Evolutionary conservation across 2,888 invertebrate genomes (phyloP), one percentile per base, ranked within the genome.

Genomic region (Chloroclystis v-ata): DNA sequence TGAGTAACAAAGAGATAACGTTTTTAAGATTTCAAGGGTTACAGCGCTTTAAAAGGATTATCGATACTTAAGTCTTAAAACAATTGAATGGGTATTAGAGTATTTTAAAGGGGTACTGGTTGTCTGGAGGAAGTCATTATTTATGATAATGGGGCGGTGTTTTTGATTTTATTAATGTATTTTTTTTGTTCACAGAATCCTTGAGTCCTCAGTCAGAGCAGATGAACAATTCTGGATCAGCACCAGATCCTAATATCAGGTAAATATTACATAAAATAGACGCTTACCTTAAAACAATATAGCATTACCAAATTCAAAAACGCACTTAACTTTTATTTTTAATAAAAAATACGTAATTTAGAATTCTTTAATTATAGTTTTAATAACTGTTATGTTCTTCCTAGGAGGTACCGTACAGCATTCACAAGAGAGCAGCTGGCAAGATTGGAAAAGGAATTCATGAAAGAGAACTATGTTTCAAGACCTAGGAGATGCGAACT

Each of bases 381-480:
- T 26, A 5, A 4, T 1, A 25, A 39, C 40, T 13, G 26, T 16
- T 47, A 20, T 20, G 52, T 50, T 44, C 37, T 52, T 37, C 24
- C 28, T 61, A 91, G 97, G 49, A 90, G 99, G 43, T 99, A 99
- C 78, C 90, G 99, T 37, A 99, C 99, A 0, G 99, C 99, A 0
- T 99, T 99, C 82, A 97, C 97, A 0, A 89, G 98, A 8, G 99
- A 99, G 72, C 99, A 99, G 76, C 83, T 99, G 32, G 92, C 91
- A 0, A 89, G 97, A 9, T 84, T 99, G 43, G 99, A 99, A 83
- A 96, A 97, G 67, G 99, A 99, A 78, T 99, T 99, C 75, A 92
- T 93, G 82, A 94, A 96, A 65, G 99, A 99, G 81, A 99, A 98
- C 80, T 99, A 99, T 81, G 98, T 99, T 0, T 97, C 97, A 0